These are phyloP conservation scores for Pantherophis alleghaniensis DNA, from an alignment of 2,797 vertebrate genomes.

Conservation along the genomic window DNA sequence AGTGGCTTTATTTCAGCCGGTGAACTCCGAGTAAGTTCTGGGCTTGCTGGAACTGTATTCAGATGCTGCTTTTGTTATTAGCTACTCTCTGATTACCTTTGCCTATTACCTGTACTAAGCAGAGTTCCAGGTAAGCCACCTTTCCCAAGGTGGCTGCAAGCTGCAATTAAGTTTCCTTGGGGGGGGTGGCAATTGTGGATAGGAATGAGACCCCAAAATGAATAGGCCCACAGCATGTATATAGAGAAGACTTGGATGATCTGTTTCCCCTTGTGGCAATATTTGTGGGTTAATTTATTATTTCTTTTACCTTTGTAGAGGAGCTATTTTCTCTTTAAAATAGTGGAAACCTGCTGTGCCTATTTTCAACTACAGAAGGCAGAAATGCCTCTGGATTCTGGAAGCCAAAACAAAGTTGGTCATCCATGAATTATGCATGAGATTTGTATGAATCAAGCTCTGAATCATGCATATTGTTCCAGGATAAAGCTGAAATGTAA, in stretches of 20 bases:
- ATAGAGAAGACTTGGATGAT: background rate
- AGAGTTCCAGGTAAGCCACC: background rate
- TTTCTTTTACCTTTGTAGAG: background rate
- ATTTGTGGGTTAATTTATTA: background rate
- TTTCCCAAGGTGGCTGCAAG: background rate
- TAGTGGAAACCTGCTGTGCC: background rate
- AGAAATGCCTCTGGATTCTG: background rate
- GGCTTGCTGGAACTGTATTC: constrained; percentile 24
- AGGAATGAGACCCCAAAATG: background rate
- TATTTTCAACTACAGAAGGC: background rate
- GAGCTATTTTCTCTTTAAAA: background rate
- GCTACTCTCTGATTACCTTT: background rate
- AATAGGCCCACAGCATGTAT: background rate
- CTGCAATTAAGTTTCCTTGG: background rate
- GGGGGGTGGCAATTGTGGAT: background rate
- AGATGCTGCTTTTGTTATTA: constrained; percentile 10
- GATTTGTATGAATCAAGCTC: background rate
- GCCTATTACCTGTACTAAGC: background rate
- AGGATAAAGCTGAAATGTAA: background rate
- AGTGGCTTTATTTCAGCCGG: constrained; percentile 92
- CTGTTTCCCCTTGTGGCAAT: background rate
- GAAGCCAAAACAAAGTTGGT: background rate
- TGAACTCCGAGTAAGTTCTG: constrained; percentile 84
- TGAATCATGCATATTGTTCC: background rate
- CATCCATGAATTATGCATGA: background rate